Conservation (phyloP, 2,797 vertebrate species). For the Peromyscus eremicus region DNA sequence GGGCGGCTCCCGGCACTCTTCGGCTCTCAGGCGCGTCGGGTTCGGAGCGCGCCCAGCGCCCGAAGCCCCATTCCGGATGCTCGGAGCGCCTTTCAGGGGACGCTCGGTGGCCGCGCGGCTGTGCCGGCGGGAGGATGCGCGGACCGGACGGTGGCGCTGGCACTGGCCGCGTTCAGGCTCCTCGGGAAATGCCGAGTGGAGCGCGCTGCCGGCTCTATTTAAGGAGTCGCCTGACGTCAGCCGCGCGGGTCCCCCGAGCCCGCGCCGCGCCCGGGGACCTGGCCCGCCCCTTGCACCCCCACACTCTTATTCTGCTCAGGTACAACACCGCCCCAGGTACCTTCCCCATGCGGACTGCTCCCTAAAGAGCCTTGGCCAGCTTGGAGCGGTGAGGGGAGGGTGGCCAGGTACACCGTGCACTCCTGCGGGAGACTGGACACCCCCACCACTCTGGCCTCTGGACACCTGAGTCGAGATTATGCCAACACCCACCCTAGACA, state of each 20-base stretch:
- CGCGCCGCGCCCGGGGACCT: conserved; percentile 72
- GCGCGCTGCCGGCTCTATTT: conserved; percentile 89
- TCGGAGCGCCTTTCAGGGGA: conserved; percentile 41
- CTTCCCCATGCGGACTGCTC: not conserved
- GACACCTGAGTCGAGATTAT: not conserved
- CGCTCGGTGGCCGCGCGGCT: conserved; percentile 42
- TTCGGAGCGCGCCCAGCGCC: conserved; percentile 58
- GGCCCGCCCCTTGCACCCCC: conserved; percentile 73
- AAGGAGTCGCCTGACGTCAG: conserved; percentile 93
- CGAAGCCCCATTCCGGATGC: conserved; percentile 58
- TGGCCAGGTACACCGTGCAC: not conserved
- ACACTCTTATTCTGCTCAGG: not conserved
- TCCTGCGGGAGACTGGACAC: not conserved
- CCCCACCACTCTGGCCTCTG: not conserved
- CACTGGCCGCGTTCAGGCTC: conserved; percentile 66
- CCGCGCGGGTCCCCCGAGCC: conserved; percentile 85
- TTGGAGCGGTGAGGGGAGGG: not conserved
- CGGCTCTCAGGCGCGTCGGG: conserved; percentile 1
- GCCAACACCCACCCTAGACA: conserved; percentile 22
- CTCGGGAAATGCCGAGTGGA: conserved; percentile 82
- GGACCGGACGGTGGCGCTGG: conserved; percentile 78
- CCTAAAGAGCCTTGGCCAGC: not conserved
- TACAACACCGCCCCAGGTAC: not conserved
- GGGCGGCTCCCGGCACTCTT: conserved; percentile 55
- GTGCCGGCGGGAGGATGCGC: conserved; percentile 35